These are phyloP conservation scores for Diarsia mendica DNA, from an alignment of 2,888 invertebrate species.

Conservation along the genomic window DNA sequence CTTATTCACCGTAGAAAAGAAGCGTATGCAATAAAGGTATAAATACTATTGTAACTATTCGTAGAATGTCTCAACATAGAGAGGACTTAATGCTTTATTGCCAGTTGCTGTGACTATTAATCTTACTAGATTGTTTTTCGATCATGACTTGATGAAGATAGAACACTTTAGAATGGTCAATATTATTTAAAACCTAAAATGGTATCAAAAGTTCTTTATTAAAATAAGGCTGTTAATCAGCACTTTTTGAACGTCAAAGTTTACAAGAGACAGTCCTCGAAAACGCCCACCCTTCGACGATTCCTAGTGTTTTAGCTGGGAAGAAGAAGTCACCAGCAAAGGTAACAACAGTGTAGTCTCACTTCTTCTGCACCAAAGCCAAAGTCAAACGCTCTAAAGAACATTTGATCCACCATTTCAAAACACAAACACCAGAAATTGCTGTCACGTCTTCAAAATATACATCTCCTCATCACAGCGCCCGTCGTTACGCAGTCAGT, in stretches of 20 bases:
- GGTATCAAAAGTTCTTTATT: too few species aligned
- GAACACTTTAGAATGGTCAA: neutral
- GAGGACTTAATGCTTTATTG: neutral
- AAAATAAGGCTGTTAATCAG: too few species aligned
- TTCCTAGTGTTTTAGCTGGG: too few species aligned
- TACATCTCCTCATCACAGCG: slow-evolving; percentile 20
- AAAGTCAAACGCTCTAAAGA: too few species aligned
- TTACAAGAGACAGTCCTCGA: too few species aligned
- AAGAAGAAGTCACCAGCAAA: too few species aligned
- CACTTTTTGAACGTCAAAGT: too few species aligned
- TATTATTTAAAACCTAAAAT: too few species aligned
- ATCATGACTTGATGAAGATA: neutral
- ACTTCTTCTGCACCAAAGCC: neutral
- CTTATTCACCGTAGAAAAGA: neutral
- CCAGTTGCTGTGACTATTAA: neutral
- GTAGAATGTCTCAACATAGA: neutral
- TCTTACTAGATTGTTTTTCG: neutral
- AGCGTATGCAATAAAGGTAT: neutral
- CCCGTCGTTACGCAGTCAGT: slow-evolving; percentile 19
- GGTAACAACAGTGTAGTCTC: neutral
- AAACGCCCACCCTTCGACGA: too few species aligned
- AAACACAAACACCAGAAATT: slow-evolving; percentile 25
- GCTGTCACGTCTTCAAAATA: slow-evolving; percentile 15
- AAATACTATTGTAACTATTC: neutral
- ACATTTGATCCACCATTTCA: neutral